Conservation (phyloP, 2,888 invertebrate species). For the Leptopilina syphax region DNA sequence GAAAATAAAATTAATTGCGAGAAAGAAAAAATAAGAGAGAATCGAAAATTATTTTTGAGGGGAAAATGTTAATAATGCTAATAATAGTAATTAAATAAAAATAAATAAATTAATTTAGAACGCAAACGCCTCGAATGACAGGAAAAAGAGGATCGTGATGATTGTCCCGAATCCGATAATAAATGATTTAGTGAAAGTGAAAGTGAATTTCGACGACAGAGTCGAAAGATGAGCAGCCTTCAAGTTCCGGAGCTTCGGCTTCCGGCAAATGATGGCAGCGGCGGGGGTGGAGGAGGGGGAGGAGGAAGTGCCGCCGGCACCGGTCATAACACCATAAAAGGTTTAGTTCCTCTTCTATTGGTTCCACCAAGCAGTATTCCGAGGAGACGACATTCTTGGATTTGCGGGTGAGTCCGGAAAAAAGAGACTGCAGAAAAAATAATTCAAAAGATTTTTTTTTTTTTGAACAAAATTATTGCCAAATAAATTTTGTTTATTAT, state of each 20-base stretch:
- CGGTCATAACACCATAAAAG: constrained; percentile 49
- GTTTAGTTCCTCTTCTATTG: constrained; percentile 68
- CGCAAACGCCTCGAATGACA: neutral
- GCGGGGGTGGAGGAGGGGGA: constrained; percentile 71
- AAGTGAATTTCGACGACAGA: constrained; percentile 63
- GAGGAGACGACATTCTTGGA: constrained; percentile 86
- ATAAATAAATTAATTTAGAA: neutral
- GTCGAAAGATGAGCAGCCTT: constrained; percentile 78
- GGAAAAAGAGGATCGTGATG: neutral
- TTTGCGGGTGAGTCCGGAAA: constrained; percentile 82
- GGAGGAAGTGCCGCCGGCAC: constrained; percentile 40
- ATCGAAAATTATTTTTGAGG: neutral
- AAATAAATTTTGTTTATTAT: too few species aligned
- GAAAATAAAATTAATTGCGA: too few species aligned
- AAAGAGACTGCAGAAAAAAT: too few species aligned
- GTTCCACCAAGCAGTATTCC: constrained; percentile 80
- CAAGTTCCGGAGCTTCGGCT: constrained; percentile 85
- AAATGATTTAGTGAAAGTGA: constrained; percentile 37
- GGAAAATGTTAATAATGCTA: neutral
- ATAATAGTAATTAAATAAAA: neutral
- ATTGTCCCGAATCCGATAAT: neutral
- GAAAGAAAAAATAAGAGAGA: too few species aligned
- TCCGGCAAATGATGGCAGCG: constrained; percentile 77
- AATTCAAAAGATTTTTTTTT: too few species aligned
- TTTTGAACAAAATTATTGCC: too few species aligned